These are phyloP conservation scores for Conus betulinus DNA, from an alignment of 1,140 invertebrate genomes.

Conservation along the genomic window DNA sequence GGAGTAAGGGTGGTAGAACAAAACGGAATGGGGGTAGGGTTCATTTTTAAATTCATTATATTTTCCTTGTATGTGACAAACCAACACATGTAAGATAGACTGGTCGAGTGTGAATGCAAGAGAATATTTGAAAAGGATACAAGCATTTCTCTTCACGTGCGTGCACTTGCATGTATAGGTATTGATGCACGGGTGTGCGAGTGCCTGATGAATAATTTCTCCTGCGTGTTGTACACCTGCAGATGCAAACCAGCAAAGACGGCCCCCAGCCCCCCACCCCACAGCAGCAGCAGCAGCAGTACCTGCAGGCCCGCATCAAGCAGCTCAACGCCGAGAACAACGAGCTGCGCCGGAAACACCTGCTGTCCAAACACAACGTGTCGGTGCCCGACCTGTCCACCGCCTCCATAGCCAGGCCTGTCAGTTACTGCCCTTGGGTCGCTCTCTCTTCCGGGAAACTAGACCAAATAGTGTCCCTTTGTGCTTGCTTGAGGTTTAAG, in stretches of 20 bases:
- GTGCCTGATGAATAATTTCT: no score
- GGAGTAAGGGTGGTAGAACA: no score
- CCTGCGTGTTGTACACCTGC: not conserved
- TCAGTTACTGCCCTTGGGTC: constrained; percentile 31
- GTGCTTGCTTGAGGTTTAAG: not conserved
- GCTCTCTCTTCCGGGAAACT: not conserved
- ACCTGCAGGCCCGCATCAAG: constrained; percentile 47
- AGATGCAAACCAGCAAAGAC: constrained; percentile 28
- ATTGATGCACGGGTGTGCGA: no score
- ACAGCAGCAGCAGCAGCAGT: constrained; percentile 41
- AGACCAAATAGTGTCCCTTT: not conserved
- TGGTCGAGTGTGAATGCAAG: no score
- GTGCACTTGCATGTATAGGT: no score
- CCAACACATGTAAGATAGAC: no score
- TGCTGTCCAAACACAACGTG: constrained; percentile 41
- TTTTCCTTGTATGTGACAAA: no score
- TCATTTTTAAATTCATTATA: no score
- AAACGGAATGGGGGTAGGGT: no score
- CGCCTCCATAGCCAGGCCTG: constrained; percentile 26
- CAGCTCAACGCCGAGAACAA: constrained; percentile 61
- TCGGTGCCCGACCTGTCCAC: constrained; percentile 58
- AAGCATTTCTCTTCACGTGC: no score
- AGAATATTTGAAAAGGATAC: no score
- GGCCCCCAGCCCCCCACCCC: constrained; percentile 11
- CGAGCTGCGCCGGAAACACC: constrained; percentile 50